Percentiles rank a stretch among this genome's conserved stretches.
Evolutionary conservation across 2,888 invertebrate species (phyloP).

Genomic region (Branchellion lobata): DNA sequence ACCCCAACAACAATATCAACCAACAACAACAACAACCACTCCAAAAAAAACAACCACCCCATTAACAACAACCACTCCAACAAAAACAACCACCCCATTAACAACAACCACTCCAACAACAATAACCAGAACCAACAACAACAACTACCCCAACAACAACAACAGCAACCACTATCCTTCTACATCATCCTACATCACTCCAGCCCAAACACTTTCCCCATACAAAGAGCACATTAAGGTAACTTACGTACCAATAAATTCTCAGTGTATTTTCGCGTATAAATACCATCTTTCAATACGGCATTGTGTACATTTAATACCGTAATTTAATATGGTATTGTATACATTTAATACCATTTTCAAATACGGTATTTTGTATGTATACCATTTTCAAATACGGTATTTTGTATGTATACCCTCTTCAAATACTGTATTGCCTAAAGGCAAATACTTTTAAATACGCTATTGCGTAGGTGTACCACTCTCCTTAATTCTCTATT

Average conservation of each 20-base stretch:
- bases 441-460: no score
- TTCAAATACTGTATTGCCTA: no score
- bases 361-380: no score
- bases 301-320: conserved; percentile 5
- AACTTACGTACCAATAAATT: conserved; percentile 18
- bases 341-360: no score
- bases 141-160: no score
- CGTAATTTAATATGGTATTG: no score
- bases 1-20: no score
- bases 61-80: no score
- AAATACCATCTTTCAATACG: background rate
- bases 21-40: background rate
- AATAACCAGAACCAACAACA: background rate
- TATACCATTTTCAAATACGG: no score
- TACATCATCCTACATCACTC: conserved; percentile 3
- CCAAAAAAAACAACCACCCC: background rate
- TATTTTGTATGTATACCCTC: conserved; percentile 6
- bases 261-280: conserved; percentile 11
- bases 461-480: background rate
- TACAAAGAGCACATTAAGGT: conserved; percentile 22
- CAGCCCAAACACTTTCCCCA: conserved; percentile 15
- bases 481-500: background rate
- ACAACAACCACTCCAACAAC: background rate
- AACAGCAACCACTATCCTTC: conserved; percentile 5
- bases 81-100: no score